These are phyloP conservation scores for Dastarcus helophoroides DNA, from an alignment of 2,888 invertebrate genomes.

Conservation along the genomic window DNA sequence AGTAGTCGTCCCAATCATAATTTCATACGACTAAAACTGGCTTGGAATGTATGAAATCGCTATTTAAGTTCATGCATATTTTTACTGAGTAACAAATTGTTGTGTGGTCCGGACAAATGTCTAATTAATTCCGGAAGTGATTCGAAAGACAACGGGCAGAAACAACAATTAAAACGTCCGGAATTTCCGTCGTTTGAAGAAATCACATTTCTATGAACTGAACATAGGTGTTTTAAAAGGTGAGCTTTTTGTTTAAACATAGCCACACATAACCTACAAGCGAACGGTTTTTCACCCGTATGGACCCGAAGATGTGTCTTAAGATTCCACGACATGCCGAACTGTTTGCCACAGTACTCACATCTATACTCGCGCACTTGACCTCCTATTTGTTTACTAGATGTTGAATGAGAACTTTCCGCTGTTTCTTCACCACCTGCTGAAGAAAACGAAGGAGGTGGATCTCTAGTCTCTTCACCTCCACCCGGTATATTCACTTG, in stretches of 20 bases:
- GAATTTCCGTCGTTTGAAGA: conserved; percentile 69
- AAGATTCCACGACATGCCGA: conserved; percentile 87
- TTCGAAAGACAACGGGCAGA: conserved; percentile 77
- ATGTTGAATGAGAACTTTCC: conserved; percentile 26
- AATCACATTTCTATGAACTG: conserved; percentile 80
- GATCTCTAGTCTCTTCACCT: conserved; percentile 23
- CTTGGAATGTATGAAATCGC: conserved; percentile 20
- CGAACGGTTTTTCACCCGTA: conserved; percentile 82
- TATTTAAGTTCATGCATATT: conserved; percentile 55
- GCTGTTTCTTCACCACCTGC: conserved; percentile 13
- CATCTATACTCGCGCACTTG: conserved; percentile 78
- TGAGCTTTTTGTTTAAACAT: conserved; percentile 90
- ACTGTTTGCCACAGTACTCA: conserved; percentile 82
- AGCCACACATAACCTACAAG: conserved; percentile 77
- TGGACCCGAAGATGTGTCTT: conserved; percentile 81
- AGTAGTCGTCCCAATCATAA: conserved; percentile 23
- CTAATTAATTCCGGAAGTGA: conserved; percentile 76
- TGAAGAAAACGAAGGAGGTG: conserved; percentile 24
- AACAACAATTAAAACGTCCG: conserved; percentile 73
- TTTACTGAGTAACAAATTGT: conserved; percentile 76
- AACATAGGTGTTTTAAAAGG: conserved; percentile 75
- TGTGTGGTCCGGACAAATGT: conserved; percentile 79
- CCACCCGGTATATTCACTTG: conserved; percentile 43
- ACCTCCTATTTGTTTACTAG: conserved; percentile 43
- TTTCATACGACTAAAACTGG: conserved; percentile 23